Base-by-base conservation (phyloP, 92 coral and sea anemone genomes). In the Zoanthus sansibaricus region DNA sequence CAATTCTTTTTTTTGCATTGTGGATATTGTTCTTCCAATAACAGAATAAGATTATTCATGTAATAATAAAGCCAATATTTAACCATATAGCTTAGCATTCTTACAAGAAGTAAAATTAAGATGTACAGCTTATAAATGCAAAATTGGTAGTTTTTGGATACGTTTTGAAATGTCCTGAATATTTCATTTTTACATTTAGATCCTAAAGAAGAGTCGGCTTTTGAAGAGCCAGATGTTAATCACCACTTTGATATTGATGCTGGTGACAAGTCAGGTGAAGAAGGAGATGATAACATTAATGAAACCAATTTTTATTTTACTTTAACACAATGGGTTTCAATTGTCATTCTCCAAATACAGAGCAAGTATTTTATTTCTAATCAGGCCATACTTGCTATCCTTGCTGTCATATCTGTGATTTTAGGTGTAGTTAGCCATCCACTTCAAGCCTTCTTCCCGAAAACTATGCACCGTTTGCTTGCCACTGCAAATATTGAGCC, bases 381-480 rank as follows among this genome's bases (percentile, higher is more conserved):
- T 61, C 68, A 61, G 68, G 68, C 68, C 68, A 61, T 61, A 30
- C 68, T 61, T 17, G 68, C 68, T 61, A 61, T 61, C 17, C 68
- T 87, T n/a, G 31, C 86, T 11, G 16, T 52, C 62, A 77, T 87
- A 48, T 58, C 71, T 31, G 77, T 88, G 52, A 71, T 72, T 83
- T 72, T 88, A 17, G 72, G 83, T 18, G 64, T 88, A 51, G 75
- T 88, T 88, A 79, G 84, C 59, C 86, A 82, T 69, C 87, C 91
- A n/a, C 71, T 80, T 20, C 86, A 79, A 52, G 84, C 72, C 47
- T 17, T 88, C 45, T 88, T 88, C 54, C 91, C 87, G 1, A 70
- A 25, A 83, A 71, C 91, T 12, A 32, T 83, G 48, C 73, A 83
- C 76, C 78, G 48, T 52, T 72, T 83, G 45, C 20, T 71, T 59